Conservation (phyloP, 2,888 invertebrate species). For the Malthinus seriepunctatus region DNA sequence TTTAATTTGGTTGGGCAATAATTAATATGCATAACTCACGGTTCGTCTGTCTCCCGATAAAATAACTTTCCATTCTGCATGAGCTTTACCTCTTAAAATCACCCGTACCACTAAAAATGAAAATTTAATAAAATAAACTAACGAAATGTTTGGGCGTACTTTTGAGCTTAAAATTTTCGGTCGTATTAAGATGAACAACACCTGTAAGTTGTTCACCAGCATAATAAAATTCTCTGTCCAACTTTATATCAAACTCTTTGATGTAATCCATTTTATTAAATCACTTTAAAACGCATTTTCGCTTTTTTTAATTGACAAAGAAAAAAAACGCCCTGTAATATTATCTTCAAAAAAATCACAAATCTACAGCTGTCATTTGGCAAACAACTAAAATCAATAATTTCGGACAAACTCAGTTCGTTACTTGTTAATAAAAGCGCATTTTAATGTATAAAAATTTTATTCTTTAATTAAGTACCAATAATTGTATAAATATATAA, state of each 20-base stretch:
- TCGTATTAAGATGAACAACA: slow-evolving; percentile 69
- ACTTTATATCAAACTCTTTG: slow-evolving; percentile 73
- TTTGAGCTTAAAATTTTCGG: slow-evolving; percentile 75
- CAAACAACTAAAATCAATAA: slow-evolving; percentile 35
- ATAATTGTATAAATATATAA: not conserved
- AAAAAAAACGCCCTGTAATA: not conserved
- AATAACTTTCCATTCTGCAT: slow-evolving; percentile 77
- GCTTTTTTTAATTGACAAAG: slow-evolving; percentile 3
- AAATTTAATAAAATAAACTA: slow-evolving; percentile 4
- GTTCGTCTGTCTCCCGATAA: slow-evolving; percentile 73
- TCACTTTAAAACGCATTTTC: not conserved
- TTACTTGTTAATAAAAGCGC: too few species aligned
- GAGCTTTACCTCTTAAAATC: slow-evolving; percentile 73
- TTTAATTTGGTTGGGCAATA: too few species aligned
- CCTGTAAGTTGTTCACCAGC: slow-evolving; percentile 73
- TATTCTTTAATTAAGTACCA: slow-evolving; percentile 6
- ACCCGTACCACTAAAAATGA: slow-evolving; percentile 63
- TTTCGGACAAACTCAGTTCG: slow-evolving; percentile 29
- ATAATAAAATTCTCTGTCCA: slow-evolving; percentile 76
- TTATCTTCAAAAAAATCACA: too few species aligned
- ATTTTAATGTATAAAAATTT: not conserved
- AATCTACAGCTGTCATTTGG: slow-evolving; percentile 33
- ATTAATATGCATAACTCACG: slow-evolving; percentile 50
- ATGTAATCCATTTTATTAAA: slow-evolving; percentile 71
- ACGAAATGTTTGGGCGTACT: slow-evolving; percentile 56